Conservation (phyloP, 2,888 invertebrate genomes). For the Tenodera sinensis region DNA sequence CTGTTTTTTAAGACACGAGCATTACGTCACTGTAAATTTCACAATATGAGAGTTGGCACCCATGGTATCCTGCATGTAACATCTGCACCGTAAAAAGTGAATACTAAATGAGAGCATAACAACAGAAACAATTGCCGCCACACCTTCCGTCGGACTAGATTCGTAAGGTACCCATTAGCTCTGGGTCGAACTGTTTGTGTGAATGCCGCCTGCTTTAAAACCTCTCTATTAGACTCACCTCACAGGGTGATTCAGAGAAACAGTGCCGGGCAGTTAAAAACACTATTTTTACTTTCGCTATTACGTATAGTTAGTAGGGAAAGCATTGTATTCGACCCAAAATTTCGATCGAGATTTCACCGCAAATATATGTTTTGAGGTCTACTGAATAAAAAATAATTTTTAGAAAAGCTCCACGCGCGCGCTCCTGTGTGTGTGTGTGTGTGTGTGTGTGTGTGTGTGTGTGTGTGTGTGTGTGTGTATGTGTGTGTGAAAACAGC, state of each 20-base stretch:
- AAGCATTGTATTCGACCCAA: too few species aligned
- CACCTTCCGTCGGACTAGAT: not conserved
- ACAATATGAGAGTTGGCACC: not conserved
- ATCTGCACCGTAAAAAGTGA: not conserved
- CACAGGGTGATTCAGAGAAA: not conserved
- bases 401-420: too few species aligned
- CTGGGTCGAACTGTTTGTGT: not conserved
- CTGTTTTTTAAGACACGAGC: not conserved
- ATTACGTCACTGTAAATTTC: not conserved
- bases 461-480: too few species aligned
- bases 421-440: too few species aligned
- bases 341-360: too few species aligned
- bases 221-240: not conserved
- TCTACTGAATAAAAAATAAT: too few species aligned
- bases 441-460: too few species aligned
- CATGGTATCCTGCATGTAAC: not conserved
- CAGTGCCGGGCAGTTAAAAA: not conserved
- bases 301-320: too few species aligned
- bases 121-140: not conserved
- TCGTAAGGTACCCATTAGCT: conserved; percentile 2
- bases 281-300: too few species aligned
- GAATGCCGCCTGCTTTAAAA: not conserved
- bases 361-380: too few species aligned
- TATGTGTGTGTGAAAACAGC: too few species aligned
- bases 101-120: not conserved